A percentile compares a stretch with the other conserved stretches of the same genome.
phyloP scores from a whole-genome alignment of 2,888 invertebrate species.

The Diloba caeruleocephala region DNA sequence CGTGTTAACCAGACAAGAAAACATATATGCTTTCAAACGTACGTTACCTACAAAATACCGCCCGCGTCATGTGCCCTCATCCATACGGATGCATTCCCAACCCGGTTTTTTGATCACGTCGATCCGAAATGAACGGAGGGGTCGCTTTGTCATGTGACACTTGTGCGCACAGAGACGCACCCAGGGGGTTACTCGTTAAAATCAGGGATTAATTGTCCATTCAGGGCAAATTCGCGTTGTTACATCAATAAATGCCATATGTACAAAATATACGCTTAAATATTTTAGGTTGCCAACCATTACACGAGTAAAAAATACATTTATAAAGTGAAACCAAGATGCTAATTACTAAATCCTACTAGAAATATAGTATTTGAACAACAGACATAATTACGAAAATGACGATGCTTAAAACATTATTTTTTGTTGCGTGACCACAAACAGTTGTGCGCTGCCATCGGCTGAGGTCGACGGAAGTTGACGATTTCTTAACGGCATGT shows the following conservation, averaged over 20 bases:
- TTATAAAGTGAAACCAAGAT: background rate
- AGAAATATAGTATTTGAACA: constrained; percentile 2
- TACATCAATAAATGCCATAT: constrained; percentile 52
- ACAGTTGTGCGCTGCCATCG: constrained; percentile 63
- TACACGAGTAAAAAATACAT: background rate
- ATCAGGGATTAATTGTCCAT: constrained; percentile 79
- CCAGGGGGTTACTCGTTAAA: constrained; percentile 82
- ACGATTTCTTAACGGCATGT: constrained; percentile 75
- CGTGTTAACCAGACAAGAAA: constrained; percentile 12
- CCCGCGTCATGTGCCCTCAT: constrained; percentile 62
- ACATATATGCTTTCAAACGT: constrained; percentile 20
- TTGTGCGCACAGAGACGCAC: constrained; percentile 81
- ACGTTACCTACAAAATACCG: constrained; percentile 36
- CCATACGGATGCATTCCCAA: constrained; percentile 81
- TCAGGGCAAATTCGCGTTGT: constrained; percentile 59
- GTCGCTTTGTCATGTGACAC: constrained; percentile 87
- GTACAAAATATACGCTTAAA: constrained; percentile 10
- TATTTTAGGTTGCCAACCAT: no score
- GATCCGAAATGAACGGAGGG: constrained; percentile 80
- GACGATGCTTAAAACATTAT: constrained; percentile 45
- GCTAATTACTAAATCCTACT: background rate
- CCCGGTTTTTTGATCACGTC: constrained; percentile 82
- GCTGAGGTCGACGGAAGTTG: constrained; percentile 79
- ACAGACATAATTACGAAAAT: constrained; percentile 25
- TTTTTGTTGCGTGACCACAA: constrained; percentile 73